Percentiles rank a stretch among this genome's conserved stretches.
Conservation (phyloP, 2,888 invertebrate species). For the Sisyra nigra region DNA sequence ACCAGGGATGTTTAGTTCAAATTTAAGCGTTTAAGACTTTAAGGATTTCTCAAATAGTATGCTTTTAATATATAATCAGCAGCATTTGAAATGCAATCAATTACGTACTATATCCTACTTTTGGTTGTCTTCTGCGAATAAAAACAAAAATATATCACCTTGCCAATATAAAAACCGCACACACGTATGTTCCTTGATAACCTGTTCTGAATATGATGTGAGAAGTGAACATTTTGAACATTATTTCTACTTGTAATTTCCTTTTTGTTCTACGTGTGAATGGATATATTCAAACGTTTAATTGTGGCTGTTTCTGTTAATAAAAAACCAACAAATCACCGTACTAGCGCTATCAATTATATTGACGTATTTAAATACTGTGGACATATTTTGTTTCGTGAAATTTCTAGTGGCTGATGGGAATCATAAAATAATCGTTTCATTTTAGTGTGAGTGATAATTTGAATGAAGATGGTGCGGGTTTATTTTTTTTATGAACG, state of each 20-base stretch:
- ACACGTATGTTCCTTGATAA: neutral
- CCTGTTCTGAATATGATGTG: conserved; percentile 1
- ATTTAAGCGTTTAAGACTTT: neutral
- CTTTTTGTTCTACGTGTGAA: conserved; percentile 3
- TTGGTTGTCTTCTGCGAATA: conserved; percentile 6
- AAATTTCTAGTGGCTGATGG: conserved; percentile 6
- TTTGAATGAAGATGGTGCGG: neutral
- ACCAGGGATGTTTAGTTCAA: conserved; percentile 1
- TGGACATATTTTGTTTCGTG: neutral
- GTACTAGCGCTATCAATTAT: neutral
- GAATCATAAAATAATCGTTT: neutral
- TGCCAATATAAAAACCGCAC: neutral
- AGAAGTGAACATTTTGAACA: neutral
- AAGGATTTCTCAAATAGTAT: neutral
- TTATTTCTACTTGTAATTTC: too few relatives aligned
- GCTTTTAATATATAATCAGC: too few relatives aligned
- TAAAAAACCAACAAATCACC: neutral
- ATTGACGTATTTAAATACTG: neutral
- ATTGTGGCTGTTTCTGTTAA: neutral
- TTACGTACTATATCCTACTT: conserved; percentile 2
- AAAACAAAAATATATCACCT: conserved; percentile 1
- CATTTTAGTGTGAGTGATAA: neutral
- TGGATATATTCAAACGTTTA: neutral
- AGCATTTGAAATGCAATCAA: too few relatives aligned
- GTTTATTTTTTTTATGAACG: neutral